Conservation (phyloP, 2,888 invertebrate species). For the Chrysolina americana region DNA sequence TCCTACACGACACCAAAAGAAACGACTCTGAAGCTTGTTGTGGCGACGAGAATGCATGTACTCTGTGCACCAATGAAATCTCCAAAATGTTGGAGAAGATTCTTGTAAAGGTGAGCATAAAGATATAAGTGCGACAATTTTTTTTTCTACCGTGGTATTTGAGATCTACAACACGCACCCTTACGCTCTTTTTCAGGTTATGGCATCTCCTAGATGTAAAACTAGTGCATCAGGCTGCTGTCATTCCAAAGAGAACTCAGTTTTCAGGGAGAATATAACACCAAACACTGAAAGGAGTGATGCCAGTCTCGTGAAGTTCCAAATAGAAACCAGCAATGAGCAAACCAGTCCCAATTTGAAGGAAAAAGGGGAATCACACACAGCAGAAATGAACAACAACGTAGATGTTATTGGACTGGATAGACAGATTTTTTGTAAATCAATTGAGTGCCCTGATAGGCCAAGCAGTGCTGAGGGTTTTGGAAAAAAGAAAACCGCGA, state of each 20-base stretch:
- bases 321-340: neutral
- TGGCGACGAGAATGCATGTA: conserved; percentile 25
- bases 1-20: conserved; percentile 8
- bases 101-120: conserved; percentile 28
- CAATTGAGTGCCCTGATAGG: neutral
- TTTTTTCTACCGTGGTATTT: too few species aligned
- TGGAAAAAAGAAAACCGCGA: too few species aligned
- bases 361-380: neutral
- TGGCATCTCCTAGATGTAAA: conserved; percentile 27
- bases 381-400: neutral
- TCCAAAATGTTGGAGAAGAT: conserved; percentile 33
- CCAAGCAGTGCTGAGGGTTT: neutral
- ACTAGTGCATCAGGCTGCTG: neutral
- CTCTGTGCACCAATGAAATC: conserved; percentile 31
- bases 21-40: conserved; percentile 22
- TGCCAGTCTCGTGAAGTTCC: neutral
- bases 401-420: neutral
- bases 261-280: neutral
- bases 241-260: conserved; percentile 3
- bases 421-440: neutral
- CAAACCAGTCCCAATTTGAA: neutral
- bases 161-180: neutral
- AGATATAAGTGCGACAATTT: neutral
- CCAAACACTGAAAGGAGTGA: neutral
- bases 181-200: conserved; percentile 16